Conservation (phyloP, 1,140 invertebrate genomes). For the Caenorhabditis tropicalis region DNA sequence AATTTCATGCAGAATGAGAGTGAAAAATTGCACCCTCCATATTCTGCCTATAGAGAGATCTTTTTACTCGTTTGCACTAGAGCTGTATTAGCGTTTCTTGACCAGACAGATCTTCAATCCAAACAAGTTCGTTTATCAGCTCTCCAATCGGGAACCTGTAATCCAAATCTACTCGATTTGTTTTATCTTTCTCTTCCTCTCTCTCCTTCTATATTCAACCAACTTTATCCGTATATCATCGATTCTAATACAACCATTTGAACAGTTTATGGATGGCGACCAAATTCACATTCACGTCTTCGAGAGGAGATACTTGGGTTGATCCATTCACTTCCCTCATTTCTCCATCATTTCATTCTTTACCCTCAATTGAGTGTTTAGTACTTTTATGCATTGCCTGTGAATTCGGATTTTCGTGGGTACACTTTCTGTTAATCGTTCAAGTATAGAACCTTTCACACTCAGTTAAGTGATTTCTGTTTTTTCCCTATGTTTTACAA, state of each 20-base stretch:
- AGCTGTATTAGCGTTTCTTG: too few relatives aligned
- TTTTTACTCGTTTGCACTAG: neutral
- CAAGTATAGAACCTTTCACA: too few relatives aligned
- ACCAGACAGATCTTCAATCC: too few relatives aligned
- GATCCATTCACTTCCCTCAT: neutral
- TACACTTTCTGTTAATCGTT: neutral
- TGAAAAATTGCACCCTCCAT: constrained; percentile 12
- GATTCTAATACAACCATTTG: neutral
- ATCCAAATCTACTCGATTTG: neutral
- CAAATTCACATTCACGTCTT: neutral
- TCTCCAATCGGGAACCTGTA: neutral
- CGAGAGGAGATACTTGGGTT: neutral
- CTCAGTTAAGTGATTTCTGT: too few relatives aligned
- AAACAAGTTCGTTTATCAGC: too few relatives aligned
- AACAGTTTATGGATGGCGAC: neutral
- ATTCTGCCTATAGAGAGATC: neutral
- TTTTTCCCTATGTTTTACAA: too few relatives aligned
- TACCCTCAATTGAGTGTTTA: neutral
- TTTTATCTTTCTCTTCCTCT: neutral
- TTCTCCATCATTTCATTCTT: neutral
- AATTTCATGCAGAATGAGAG: neutral
- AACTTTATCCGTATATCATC: too few relatives aligned
- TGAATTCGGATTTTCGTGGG: neutral
- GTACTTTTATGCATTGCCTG: neutral
- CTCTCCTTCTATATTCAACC: too few relatives aligned